Evolutionary conservation across 35 echinoderm and acorn worm genomes (phyloP).

Genomic region (Nesometra sesokonis): DNA sequence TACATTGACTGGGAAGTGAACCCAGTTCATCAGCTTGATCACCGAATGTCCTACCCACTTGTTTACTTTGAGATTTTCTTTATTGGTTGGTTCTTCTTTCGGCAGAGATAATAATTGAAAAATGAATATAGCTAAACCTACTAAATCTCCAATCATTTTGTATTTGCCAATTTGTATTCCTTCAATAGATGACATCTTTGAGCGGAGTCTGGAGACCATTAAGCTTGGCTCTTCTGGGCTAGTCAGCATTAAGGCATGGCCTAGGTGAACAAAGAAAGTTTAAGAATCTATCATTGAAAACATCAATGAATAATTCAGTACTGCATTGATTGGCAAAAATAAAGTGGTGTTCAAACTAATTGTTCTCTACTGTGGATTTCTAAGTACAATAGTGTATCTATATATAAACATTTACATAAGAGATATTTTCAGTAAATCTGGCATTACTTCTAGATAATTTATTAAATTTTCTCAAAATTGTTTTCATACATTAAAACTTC

Average conservation of each 20-base stretch:
- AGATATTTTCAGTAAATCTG: too few relatives aligned
- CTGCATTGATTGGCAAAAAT: neutral
- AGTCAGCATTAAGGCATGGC: constrained; percentile 49
- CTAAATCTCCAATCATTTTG: constrained; percentile 44
- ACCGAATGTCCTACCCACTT: too few relatives aligned
- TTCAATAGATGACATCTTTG: constrained; percentile 14
- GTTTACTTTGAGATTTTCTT: too few relatives aligned
- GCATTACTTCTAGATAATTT: too few relatives aligned
- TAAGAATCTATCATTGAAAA: neutral
- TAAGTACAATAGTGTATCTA: neutral
- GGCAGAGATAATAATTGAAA: too few relatives aligned
- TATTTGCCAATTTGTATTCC: constrained; percentile 58
- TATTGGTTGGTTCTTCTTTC: too few relatives aligned
- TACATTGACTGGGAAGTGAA: too few relatives aligned
- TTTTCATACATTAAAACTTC: too few relatives aligned
- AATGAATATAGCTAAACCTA: constrained; percentile 8
- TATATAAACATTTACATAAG: too few relatives aligned
- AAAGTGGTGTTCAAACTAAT: neutral
- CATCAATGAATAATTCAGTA: neutral
- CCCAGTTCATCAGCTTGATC: too few relatives aligned
- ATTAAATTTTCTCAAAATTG: too few relatives aligned
- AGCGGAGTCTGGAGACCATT: constrained; percentile 37
- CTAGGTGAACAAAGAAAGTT: too few relatives aligned
- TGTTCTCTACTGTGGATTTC: neutral
- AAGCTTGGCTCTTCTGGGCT: constrained; percentile 53